Conservation (phyloP, 2,888 invertebrate species). For the Agelastica alni region DNA sequence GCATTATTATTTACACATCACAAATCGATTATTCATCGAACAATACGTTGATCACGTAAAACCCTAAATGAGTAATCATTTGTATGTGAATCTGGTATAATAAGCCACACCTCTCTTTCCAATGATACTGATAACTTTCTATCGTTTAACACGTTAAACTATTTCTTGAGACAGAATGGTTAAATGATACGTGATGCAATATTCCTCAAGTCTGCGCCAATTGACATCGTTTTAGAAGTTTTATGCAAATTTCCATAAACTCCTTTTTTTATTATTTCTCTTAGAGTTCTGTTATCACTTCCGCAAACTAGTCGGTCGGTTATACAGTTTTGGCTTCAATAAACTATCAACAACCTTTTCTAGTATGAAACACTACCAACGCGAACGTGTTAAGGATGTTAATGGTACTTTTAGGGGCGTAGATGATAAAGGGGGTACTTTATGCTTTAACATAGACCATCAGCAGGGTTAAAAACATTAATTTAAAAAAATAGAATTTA, state of each 20-base stretch:
- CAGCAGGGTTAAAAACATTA: too few species aligned
- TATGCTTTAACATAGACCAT: too few species aligned
- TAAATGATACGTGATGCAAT: constrained; percentile 14
- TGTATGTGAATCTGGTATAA: not conserved
- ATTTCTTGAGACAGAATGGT: not conserved
- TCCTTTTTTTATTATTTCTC: not conserved
- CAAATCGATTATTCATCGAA: too few species aligned
- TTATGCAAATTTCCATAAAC: constrained; percentile 4
- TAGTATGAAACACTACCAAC: too few species aligned
- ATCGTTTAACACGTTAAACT: constrained; percentile 2
- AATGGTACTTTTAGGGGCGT: too few species aligned
- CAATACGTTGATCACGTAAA: too few species aligned
- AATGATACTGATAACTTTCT: not conserved
- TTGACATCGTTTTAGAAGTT: constrained; percentile 12
- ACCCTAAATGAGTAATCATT: not conserved
- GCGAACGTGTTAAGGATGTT: too few species aligned
- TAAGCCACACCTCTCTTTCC: not conserved
- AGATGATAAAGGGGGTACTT: too few species aligned
- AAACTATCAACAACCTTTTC: too few species aligned
- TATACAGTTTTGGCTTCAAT: too few species aligned
- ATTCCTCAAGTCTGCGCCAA: constrained; percentile 9
- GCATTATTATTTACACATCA: too few species aligned
- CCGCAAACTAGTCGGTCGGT: not conserved
- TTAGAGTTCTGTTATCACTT: not conserved
- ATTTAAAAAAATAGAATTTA: too few species aligned